phyloP scores from a whole-genome alignment of 2,113 vertebrate species.

The Lipotes vexillifer region DNA sequence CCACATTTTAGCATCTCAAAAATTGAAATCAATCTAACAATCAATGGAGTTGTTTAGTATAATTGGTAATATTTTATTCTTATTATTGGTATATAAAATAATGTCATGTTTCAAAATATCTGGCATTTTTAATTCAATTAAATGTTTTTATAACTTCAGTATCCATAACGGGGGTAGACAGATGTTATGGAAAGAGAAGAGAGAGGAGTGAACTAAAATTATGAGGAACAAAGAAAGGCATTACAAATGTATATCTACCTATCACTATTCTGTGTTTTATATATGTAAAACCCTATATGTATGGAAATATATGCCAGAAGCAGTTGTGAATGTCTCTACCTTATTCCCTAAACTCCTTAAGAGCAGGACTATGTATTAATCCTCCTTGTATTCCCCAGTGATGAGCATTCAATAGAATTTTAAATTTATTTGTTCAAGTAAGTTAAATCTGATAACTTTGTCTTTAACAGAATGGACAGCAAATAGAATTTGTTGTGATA shows the following conservation, averaged over 20 bases:
- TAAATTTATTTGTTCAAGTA: conserved; percentile 26
- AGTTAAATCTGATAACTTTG: not conserved
- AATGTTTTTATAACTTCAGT: not conserved
- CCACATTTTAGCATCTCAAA: not conserved
- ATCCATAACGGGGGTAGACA: not conserved
- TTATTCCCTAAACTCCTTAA: not conserved
- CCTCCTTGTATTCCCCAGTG: not conserved
- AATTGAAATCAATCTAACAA: not conserved
- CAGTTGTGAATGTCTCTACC: not conserved
- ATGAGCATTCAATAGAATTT: not conserved
- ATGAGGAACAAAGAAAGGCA: not conserved
- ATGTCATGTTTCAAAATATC: not conserved
- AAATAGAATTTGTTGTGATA: conserved; percentile 29
- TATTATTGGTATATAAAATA: not conserved
- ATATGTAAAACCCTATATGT: not conserved
- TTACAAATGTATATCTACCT: not conserved
- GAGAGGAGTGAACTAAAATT: not conserved
- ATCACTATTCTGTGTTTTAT: not conserved
- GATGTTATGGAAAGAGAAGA: not conserved
- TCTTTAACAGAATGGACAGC: not conserved
- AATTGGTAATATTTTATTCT: not conserved
- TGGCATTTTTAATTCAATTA: not conserved
- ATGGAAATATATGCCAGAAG: not conserved
- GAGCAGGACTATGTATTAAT: not conserved
- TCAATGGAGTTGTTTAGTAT: not conserved